Evolutionary conservation across 2,113 vertebrate species (phyloP).

Genomic region (Plecturocebus donacophilus): DNA sequence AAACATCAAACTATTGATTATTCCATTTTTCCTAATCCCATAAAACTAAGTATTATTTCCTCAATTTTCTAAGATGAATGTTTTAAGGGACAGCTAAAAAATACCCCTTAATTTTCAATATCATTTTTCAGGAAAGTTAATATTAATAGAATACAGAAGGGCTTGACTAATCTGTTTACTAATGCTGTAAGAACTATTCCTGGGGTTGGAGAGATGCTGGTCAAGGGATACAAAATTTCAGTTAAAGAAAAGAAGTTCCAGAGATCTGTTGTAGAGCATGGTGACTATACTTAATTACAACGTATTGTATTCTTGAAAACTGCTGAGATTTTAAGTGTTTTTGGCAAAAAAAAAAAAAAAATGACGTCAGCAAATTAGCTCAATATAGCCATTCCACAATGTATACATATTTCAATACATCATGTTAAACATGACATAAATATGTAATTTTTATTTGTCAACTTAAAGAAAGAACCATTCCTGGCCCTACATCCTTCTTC

Average conservation of each 20-base stretch:
- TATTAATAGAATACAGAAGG: background rate
- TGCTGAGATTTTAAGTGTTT: background rate
- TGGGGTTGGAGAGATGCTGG: background rate
- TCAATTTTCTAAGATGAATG: conserved; percentile 18
- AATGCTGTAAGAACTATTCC: background rate
- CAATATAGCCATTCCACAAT: background rate
- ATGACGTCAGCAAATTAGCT: background rate
- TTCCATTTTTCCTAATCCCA: background rate
- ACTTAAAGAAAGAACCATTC: background rate
- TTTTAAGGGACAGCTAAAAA: background rate
- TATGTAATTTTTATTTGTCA: background rate
- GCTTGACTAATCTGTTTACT: background rate
- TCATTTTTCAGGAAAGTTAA: conserved; percentile 7
- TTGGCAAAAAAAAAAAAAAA: background rate
- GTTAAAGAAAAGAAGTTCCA: background rate
- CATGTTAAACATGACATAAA: background rate
- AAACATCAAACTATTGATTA: conserved; percentile 20
- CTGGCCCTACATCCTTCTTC: background rate
- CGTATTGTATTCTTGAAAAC: background rate
- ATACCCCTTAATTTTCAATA: background rate
- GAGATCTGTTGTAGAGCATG: background rate
- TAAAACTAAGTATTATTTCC: background rate
- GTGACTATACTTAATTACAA: background rate
- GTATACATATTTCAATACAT: background rate
- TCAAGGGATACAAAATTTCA: background rate